Percentiles rank a stretch among this genome's conserved stretches.
Evolutionary conservation across 64 coral and sea anemone genomes (phyloP).

Genomic region (Catalaphyllia jardinei): DNA sequence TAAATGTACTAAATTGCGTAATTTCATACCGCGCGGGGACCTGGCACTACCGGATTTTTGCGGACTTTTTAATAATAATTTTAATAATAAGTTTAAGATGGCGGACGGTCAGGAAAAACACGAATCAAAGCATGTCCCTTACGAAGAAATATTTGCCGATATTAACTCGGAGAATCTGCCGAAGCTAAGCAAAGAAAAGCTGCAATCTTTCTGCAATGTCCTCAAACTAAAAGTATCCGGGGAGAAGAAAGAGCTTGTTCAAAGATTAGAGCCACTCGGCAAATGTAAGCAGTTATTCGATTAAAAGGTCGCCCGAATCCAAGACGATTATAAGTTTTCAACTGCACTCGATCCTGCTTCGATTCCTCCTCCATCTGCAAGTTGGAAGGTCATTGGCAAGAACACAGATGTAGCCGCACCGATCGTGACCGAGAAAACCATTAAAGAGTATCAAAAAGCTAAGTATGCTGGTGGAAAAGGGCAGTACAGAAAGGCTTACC

Average conservation of each 20-base stretch:
- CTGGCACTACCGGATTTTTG: no score
- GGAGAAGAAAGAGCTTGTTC: slow-evolving; percentile 56
- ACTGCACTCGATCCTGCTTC: slow-evolving; percentile 48
- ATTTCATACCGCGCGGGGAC: no score
- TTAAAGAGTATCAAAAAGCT: slow-evolving; percentile 77
- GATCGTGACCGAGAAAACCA: slow-evolving; percentile 53
- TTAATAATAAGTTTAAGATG: no score
- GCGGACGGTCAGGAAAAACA: no score
- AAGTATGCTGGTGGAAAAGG: slow-evolving; percentile 73
- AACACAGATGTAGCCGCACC: slow-evolving; percentile 51
- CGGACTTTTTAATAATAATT: no score
- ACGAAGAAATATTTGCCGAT: not conserved
- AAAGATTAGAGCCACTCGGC: slow-evolving; percentile 65
- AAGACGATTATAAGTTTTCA: slow-evolving; percentile 1
- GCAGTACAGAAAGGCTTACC: slow-evolving; percentile 74
- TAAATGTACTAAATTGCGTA: no score
- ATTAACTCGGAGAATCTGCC: slow-evolving; percentile 53
- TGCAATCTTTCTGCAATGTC: slow-evolving; percentile 48
- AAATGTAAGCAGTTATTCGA: slow-evolving; percentile 31
- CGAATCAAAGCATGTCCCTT: no score
- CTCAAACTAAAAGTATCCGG: slow-evolving; percentile 58
- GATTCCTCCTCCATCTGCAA: slow-evolving; percentile 54
- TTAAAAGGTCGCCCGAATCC: not conserved
- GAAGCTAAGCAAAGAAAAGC: no score
- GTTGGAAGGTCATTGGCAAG: slow-evolving; percentile 59